A percentile compares a stretch with the other conserved stretches of the same genome.
Evolutionary conservation across 2,888 invertebrate species (phyloP).

Genomic region (Anthophora plumipes): DNA sequence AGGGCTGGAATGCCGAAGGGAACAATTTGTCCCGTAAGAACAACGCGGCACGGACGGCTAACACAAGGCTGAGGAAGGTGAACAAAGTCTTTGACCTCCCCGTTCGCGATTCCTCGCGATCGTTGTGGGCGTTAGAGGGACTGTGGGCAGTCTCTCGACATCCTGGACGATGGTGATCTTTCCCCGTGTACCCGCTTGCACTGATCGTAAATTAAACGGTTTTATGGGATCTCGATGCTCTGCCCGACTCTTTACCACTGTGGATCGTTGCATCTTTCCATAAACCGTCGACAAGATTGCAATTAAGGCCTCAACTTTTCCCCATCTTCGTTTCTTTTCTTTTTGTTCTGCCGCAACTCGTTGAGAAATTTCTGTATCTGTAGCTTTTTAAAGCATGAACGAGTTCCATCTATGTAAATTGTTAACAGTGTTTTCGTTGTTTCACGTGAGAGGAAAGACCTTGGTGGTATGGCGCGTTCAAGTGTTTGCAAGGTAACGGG

Average conservation of each 20-base stretch:
- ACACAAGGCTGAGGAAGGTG: constrained; percentile 53
- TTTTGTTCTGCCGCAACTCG: too few relatives aligned
- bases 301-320: neutral
- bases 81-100: constrained; percentile 69
- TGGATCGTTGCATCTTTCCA: neutral
- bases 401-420: neutral
- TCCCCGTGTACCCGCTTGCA: constrained; percentile 2
- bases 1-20: constrained; percentile 56
- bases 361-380: too few relatives aligned
- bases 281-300: neutral
- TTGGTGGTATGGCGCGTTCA: too few relatives aligned
- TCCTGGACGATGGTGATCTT: constrained; percentile 28
- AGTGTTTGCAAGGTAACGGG: constrained; percentile 48
- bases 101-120: constrained; percentile 50
- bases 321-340: neutral
- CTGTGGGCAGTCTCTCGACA: constrained; percentile 50
- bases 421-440: neutral
- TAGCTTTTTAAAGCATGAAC: too few relatives aligned
- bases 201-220: constrained; percentile 41
- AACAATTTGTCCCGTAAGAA: constrained; percentile 55
- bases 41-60: constrained; percentile 30
- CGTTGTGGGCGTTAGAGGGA: constrained; percentile 55
- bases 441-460: neutral
- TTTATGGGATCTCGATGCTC: constrained; percentile 3
- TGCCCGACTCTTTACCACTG: neutral